Evolutionary conservation across 2,888 invertebrate species (phyloP), one percentile per base, ranked within the genome.

Genomic region (Trisateles emortualis): DNA sequence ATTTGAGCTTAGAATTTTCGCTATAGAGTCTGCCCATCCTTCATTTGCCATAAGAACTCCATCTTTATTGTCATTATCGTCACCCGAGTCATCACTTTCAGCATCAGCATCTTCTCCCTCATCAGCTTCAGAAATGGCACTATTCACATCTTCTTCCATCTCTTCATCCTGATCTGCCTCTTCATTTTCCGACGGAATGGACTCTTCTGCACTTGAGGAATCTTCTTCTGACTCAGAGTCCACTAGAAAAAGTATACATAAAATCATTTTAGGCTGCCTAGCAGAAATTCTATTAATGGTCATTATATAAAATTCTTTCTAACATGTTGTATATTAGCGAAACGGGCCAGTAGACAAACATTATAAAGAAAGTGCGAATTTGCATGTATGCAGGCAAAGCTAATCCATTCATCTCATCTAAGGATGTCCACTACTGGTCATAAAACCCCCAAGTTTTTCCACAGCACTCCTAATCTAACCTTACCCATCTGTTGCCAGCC

Each of bases 1-100:
- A 22, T 94, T 95, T 1, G 95, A 94, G 54, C 94, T 94, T 17
- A 98, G 90, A 64, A 98, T 96, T 86, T 97, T 97, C 5, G 95
- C 93, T 78, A 98, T 95, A 0, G 96, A 97, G 86, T 97, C 95
- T 1, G 96, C 97, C 97, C 97, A 97, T 1, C 95, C 96, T 59
- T 94, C 88, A 81, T 96, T 96, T 0, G 92, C 79, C 45, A 88
- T 68, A n/a, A 93, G 52, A 38, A 71, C 63, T 4, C 74, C 73
- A 11, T 67, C 63, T 38, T 74, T 72, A 10, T 66, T 62, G 33
- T 71, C 59, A 19, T 70, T 58, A 19, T 39, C 61, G 44, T 46
- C 65, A 56, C 26, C 72, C 24, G 78, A 72, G 6, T 48, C 58
- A 39, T 26, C 58, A 52, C 72, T 79, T 55, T 79, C 81, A 6